phyloP scores from a whole-genome alignment of 2,113 vertebrate genomes.

The Nothoprocta pentlandii region DNA sequence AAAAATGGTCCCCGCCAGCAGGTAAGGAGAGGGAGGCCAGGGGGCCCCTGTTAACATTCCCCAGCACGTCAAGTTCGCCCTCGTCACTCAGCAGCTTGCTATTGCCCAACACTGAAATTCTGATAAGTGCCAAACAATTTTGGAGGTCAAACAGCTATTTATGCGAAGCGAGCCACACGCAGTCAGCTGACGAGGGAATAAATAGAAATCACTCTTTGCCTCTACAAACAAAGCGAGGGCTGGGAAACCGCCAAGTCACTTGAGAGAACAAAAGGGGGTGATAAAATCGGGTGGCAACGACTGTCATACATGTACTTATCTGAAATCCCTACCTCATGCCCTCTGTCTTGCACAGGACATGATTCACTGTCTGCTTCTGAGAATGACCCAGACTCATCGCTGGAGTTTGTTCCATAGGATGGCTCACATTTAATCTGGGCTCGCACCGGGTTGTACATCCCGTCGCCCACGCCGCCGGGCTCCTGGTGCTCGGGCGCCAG shows the following conservation, averaged over 20 bases:
- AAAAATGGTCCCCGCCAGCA: background rate
- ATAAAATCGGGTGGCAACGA: conserved; percentile 38
- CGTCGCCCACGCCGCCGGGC: conserved; percentile 85
- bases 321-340: conserved; percentile 92
- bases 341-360: conserved; percentile 93
- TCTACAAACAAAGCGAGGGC: background rate
- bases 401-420: conserved; percentile 99
- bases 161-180: background rate
- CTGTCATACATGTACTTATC: conserved; percentile 65
- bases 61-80: background rate
- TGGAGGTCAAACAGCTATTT: background rate
- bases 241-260: conserved; percentile 34
- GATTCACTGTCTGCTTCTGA: conserved; percentile 99
- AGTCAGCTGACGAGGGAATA: background rate
- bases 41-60: background rate
- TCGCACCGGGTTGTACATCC: conserved; percentile 88
- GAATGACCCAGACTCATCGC: conserved; percentile 97
- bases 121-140: background rate
- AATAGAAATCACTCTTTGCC: conserved; percentile 11
- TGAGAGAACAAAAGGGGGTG: conserved; percentile 29
- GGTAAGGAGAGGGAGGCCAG: background rate
- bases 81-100: background rate
- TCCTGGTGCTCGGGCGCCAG: conserved; percentile 91
- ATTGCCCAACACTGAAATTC: background rate
- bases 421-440: conserved; percentile 99